Evolutionary conservation across 2,113 vertebrate species (phyloP), one percentile per base, ranked within the genome.

Genomic region (Ictalurus furcatus): DNA sequence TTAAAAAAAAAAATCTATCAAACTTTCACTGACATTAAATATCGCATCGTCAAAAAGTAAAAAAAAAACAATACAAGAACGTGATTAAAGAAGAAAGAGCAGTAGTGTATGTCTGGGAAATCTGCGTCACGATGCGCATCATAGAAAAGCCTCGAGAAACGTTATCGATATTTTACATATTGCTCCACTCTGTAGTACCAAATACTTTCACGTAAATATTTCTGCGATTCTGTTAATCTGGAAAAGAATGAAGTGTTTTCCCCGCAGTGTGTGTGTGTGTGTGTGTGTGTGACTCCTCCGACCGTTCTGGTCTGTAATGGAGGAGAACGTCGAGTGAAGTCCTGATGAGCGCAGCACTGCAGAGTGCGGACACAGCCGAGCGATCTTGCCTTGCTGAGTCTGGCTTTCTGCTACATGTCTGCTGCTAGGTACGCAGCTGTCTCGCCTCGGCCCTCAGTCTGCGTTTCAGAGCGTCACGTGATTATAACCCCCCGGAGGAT

Each of bases 371-470:
- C 86, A 59, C 86, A 89, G 86, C 87, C 59, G 74, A 58, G 82
- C 30, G 30, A 9, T 81, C 82, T 83, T 14, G 76, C 80, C 48
- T 19, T 85, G 90, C 88, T 89, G 90, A 91, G 56, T 58, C 61
- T 40, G 85, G 58, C 13, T 82, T 87, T 63, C 65, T 85, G 40
- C 54, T 44, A 23, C 54, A 44, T n/a, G 44, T 83, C 76, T 88
- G 88, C 86, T 88, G 86, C 16, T 40, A 82, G 79, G 84, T 88
- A 30, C 44, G 74, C 83, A 89, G 87, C 76, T 88, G 88, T 58
- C 67, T 63, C 61, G 58, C 37, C 63, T 87, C 21, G 54, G 14
- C 19, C 13, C 63, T 85, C 28, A 40, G 40, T 19, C 4, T 56
- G 63, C 44, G 21, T 54, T 65, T 40, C 11, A 2, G 48, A 48